Percentiles rank a stretch among this genome's conserved stretches.
Conservation (phyloP, 37 sponge, comb jelly and placozoan genomes). For the Corticium candelabrum region DNA sequence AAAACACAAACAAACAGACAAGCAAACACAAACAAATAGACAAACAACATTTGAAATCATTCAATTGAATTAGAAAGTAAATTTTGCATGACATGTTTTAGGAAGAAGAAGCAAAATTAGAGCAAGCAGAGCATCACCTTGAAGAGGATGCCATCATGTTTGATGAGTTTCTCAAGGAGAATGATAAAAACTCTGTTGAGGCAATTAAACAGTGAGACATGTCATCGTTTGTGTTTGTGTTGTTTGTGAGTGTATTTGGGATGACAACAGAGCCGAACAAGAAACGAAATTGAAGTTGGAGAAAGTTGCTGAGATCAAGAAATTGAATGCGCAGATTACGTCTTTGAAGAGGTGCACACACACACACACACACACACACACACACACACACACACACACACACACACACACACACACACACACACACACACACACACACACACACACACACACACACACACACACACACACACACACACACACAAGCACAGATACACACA, state of each 20-base stretch:
- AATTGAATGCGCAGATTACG: slow-evolving; percentile 73
- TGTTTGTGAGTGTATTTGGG: background rate
- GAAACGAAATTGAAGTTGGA: slow-evolving; percentile 89
- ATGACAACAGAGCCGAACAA: slow-evolving; percentile 55
- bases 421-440: background rate
- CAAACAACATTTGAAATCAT: too few species aligned
- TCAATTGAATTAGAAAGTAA: too few species aligned
- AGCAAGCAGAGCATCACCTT: slow-evolving; percentile 79
- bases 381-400: background rate
- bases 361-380: background rate
- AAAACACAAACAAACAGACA: too few species aligned
- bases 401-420: background rate
- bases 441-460: background rate
- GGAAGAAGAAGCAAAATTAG: slow-evolving; percentile 83
- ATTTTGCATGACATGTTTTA: slow-evolving; percentile 7
- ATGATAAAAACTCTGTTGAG: slow-evolving; percentile 89
- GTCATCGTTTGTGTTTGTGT: background rate
- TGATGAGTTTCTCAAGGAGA: slow-evolving; percentile 93
- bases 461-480: background rate
- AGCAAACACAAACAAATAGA: too few species aligned
- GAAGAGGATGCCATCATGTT: slow-evolving; percentile 92
- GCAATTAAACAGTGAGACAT: slow-evolving; percentile 69
- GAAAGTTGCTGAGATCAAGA: slow-evolving; percentile 81
- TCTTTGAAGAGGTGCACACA: slow-evolving; percentile 54
- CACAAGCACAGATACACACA: background rate